Evolutionary conservation across 2,113 vertebrate species (phyloP).

Genomic region (Albula glossodonta): DNA sequence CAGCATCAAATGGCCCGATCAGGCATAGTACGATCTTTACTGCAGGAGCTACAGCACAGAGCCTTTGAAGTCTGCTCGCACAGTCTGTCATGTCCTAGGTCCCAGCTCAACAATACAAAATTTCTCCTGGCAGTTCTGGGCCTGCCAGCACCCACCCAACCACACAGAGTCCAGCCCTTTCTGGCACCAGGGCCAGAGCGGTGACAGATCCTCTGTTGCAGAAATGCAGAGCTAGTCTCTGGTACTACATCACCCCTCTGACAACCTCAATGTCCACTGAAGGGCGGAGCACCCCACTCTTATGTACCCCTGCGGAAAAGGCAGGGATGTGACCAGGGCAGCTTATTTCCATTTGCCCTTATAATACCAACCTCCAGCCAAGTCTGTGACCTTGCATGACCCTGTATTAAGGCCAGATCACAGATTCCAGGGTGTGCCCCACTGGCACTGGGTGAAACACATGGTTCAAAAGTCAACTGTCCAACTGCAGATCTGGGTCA

Average conservation of each 20-base stretch:
- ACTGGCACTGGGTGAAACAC: neutral
- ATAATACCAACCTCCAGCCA: neutral
- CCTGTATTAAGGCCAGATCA: neutral
- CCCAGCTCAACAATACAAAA: no score
- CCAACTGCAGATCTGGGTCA: neutral
- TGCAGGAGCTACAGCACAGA: no score
- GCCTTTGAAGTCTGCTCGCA: no score
- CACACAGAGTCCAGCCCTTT: neutral
- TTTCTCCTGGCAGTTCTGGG: no score
- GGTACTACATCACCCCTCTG: constrained; percentile 7
- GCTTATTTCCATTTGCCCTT: neutral
- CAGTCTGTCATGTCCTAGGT: no score
- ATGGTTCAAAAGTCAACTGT: neutral
- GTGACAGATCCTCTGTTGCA: neutral
- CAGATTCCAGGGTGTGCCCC: neutral
- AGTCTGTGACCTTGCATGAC: neutral
- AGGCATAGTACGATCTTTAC: no score
- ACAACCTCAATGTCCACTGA: neutral
- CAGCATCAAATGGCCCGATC: no score
- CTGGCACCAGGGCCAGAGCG: constrained; percentile 2
- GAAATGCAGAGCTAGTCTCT: neutral
- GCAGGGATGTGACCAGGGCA: neutral
- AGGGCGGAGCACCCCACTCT: neutral
- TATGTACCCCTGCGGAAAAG: neutral
- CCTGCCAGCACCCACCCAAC: no score